Conservation (phyloP, 2,113 vertebrate genomes). For the Antigone vipio region DNA sequence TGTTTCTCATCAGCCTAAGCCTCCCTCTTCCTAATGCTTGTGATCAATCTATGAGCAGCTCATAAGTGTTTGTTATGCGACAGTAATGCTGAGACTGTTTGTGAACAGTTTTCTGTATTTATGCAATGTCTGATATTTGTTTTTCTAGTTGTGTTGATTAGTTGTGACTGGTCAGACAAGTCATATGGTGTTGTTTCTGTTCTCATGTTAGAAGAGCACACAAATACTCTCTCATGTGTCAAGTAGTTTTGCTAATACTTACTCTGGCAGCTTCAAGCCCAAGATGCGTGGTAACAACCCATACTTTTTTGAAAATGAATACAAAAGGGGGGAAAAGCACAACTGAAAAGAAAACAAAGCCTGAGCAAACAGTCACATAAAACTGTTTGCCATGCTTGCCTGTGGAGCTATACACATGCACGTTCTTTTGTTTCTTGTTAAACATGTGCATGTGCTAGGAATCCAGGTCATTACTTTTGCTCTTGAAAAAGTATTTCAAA, state of each 20-base stretch:
- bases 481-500: conserved; percentile 22
- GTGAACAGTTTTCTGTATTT: conserved; percentile 50
- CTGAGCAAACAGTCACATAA: conserved; percentile 1
- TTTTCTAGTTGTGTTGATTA: conserved; percentile 57
- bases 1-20: neutral
- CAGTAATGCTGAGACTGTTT: neutral
- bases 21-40: neutral
- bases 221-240: conserved; percentile 20
- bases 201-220: conserved; percentile 2
- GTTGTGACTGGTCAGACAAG: conserved; percentile 61
- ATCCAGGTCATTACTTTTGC: neutral
- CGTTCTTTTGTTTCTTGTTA: neutral
- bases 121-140: conserved; percentile 48
- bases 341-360: neutral
- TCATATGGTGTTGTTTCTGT: conserved; percentile 59
- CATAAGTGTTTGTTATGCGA: neutral
- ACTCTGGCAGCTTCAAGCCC: neutral
- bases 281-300: neutral
- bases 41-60: neutral
- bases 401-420: neutral
- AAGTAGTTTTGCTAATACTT: conserved; percentile 43
- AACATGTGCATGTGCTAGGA: neutral
- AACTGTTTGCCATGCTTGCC: neutral
- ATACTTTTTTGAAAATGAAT: neutral
- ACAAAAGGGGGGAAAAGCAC: neutral